A percentile compares a stretch with the other conserved stretches of the same genome.
Conservation (phyloP, 2,797 vertebrate species). For the Limosa lapponica region DNA sequence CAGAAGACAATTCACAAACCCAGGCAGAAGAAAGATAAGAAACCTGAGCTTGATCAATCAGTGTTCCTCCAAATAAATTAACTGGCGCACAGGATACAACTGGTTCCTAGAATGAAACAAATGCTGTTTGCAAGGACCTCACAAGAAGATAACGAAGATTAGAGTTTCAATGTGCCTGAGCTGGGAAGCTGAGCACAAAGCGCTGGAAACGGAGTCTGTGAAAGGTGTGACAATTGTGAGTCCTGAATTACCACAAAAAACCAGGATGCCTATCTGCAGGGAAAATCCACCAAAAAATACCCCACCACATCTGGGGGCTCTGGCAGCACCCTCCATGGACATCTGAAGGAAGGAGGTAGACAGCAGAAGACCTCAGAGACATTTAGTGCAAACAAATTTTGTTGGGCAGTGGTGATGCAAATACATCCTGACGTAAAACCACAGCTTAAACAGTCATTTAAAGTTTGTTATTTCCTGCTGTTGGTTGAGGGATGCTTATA, state of each 20-base stretch:
- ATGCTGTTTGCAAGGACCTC: background rate
- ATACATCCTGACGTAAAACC: background rate
- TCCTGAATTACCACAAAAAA: background rate
- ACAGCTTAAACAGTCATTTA: background rate
- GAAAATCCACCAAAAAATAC: background rate
- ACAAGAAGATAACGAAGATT: background rate
- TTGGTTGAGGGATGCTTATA: background rate
- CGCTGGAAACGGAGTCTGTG: background rate
- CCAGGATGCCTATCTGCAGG: background rate
- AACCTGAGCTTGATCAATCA: background rate
- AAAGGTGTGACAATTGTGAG: background rate
- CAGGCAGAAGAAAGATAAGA: background rate
- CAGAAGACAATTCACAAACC: background rate
- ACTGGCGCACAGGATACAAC: background rate
- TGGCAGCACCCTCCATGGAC: background rate
- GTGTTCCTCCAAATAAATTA: conserved; percentile 7
- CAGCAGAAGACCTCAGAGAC: background rate
- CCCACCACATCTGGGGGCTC: fast-evolving
- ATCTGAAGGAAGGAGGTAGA: background rate
- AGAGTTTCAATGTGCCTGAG: background rate
- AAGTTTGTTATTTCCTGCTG: background rate
- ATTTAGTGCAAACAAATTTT: background rate
- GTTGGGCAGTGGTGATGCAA: background rate
- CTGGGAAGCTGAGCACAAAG: background rate
- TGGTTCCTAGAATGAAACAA: background rate